Evolutionary conservation across 1,140 invertebrate genomes (phyloP).

Genomic region (Drosophila nikananu): DNA sequence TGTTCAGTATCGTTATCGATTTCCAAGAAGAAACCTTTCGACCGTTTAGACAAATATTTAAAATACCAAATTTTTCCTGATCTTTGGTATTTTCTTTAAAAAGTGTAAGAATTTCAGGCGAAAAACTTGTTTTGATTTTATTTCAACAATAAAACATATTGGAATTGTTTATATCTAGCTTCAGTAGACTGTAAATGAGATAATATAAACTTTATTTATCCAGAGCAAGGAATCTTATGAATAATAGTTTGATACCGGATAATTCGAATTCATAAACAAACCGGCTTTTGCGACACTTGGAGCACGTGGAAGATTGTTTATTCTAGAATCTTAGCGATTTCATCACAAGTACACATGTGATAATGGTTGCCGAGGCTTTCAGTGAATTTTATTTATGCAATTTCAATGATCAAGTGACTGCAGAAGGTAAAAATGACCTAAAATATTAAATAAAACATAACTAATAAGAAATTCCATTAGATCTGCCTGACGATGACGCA

Average conservation of each 20-base stretch:
- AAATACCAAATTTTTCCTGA: background rate
- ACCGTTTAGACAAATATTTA: background rate
- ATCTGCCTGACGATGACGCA: slow-evolving; percentile 39
- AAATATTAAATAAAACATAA: background rate
- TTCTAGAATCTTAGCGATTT: slow-evolving; percentile 2
- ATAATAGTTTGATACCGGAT: background rate
- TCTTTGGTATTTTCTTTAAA: background rate
- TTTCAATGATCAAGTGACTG: slow-evolving; percentile 54
- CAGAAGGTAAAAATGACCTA: slow-evolving; percentile 23
- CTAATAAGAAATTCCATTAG: background rate
- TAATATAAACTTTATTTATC: background rate
- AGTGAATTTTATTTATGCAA: slow-evolving; percentile 69
- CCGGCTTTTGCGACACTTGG: slow-evolving; percentile 7
- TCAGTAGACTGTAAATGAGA: background rate
- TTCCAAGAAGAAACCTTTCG: background rate
- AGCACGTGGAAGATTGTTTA: slow-evolving; percentile 42
- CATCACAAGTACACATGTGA: slow-evolving; percentile 16
- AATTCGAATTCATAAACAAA: background rate
- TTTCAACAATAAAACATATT: background rate
- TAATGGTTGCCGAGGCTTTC: slow-evolving; percentile 56
- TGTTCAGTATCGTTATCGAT: background rate
- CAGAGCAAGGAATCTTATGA: no score
- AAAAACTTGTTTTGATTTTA: background rate
- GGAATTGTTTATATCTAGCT: background rate
- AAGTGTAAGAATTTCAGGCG: background rate